Conservation (phyloP, 1,140 invertebrate species). For the Orussus abietinus region DNA sequence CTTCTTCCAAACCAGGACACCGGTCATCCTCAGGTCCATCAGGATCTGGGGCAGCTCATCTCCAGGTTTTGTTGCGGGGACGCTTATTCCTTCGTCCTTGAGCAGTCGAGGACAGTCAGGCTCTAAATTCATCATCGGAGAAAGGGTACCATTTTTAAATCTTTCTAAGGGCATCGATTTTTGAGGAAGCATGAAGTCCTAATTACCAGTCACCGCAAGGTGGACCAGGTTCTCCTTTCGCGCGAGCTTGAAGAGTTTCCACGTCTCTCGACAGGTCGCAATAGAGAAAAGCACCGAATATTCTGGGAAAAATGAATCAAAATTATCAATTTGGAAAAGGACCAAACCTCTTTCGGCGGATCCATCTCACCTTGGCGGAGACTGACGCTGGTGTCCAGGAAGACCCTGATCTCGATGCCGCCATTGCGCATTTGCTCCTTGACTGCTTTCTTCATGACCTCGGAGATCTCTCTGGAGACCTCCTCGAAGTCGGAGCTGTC, state of each 20-base stretch:
- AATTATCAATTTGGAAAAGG: slow-evolving; percentile 6
- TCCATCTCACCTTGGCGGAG: slow-evolving; percentile 59
- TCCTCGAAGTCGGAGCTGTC: slow-evolving; percentile 53
- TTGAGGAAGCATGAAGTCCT: background rate
- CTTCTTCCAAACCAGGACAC: slow-evolving; percentile 65
- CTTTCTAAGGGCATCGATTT: background rate
- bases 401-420: slow-evolving; percentile 61
- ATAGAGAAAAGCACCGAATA: slow-evolving; percentile 67
- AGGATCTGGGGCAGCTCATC: slow-evolving; percentile 72
- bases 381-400: slow-evolving; percentile 61
- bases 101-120: slow-evolving; percentile 71
- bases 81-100: slow-evolving; percentile 60
- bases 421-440: slow-evolving; percentile 60
- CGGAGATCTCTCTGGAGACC: slow-evolving; percentile 56
- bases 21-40: slow-evolving; percentile 63
- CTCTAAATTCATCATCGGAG: slow-evolving; percentile 41
- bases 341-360: slow-evolving; percentile 7
- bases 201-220: slow-evolving; percentile 61
- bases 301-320: slow-evolving; percentile 49
- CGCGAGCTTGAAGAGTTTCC: slow-evolving; percentile 60
- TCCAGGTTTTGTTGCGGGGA: slow-evolving; percentile 62
- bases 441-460: slow-evolving; percentile 58
- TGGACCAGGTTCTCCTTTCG: slow-evolving; percentile 62
- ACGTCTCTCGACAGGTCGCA: slow-evolving; percentile 65
- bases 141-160: slow-evolving; percentile 1